Evolutionary conservation across 2,113 vertebrate species (phyloP), one percentile per base, ranked within the genome.

Genomic region (Sakesphorus luctuosus): DNA sequence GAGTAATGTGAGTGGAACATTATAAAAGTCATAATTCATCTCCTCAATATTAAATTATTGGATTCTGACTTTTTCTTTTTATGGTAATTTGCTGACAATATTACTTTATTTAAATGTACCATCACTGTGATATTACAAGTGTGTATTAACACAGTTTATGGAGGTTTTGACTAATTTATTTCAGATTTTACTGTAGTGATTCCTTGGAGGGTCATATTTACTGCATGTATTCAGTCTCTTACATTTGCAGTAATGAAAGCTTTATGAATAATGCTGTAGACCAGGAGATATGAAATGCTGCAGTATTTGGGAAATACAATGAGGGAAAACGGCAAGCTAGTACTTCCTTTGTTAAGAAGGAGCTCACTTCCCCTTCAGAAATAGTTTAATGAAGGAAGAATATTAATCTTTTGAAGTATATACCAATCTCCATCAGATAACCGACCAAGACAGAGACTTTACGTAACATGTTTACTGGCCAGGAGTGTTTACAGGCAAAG

Each of bases 11-110:
- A 94, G 43, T 67, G 72, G 52, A 90, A 78, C 58, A 82, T 91
- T 92, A 88, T 76, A 92, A 74, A 94, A 94, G 29, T 75, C 47
- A 66, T 93, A 93, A 91, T 85, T 94, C 50, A 94, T 93, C 29
- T 88, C 44, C 43, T 87, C 75, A 62, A 15, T 71, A 66, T 68
- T 90, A 93, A 90, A 90, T 78, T 59, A 74, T 17, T 89, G 44
- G 49, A 87, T 87, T 85, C 67, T 76, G 82, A 74, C 46, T 94
- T 94, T 78, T 77, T 44, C 43, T 86, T 84, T 95, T 92, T 74
- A 94, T 95, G 72, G 81, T 69, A 83, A 92, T 84, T 97, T 94
- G 50, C 44, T 92, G 72, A 68, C 68, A 95, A 55, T 91, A 88
- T 87, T 73, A 84, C 47, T 90, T 85, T 74, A 90, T 78, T 81